These are phyloP conservation scores for Megaceryle alcyon DNA, from an alignment of 2,797 vertebrate species.

Conservation along the genomic window DNA sequence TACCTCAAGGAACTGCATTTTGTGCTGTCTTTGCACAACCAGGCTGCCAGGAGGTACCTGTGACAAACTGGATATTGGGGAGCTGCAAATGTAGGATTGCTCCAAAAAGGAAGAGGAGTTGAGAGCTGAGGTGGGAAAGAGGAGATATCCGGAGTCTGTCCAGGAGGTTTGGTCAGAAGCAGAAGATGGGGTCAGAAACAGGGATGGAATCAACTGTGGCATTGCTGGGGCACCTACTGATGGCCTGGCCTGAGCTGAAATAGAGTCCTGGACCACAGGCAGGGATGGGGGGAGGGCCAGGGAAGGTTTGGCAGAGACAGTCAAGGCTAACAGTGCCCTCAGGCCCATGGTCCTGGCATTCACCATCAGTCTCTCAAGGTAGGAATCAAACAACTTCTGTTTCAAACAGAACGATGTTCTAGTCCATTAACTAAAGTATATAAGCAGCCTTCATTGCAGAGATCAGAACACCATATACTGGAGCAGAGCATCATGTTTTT, in stretches of 20 bases:
- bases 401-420: not conserved
- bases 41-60: not conserved
- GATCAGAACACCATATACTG: not conserved
- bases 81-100: not conserved
- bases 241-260: not conserved
- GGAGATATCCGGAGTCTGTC: not conserved
- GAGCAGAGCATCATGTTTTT: not conserved
- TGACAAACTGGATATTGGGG: not conserved
- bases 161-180: not conserved
- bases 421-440: not conserved
- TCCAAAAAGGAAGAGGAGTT: not conserved
- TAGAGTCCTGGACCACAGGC: rapidly evolving
- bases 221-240: not conserved
- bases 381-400: not conserved
- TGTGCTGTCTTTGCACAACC: not conserved
- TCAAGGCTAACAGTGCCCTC: not conserved
- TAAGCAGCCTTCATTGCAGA: not conserved
- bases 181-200: not conserved
- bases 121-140: not conserved
- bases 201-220: not conserved
- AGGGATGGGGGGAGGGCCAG: not conserved
- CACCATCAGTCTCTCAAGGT: not conserved
- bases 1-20: not conserved
- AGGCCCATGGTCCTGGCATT: not conserved
- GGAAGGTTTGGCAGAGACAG: not conserved